phyloP scores from a whole-genome alignment of 1,140 invertebrate species.

The Pseudobourletiella spinata region DNA sequence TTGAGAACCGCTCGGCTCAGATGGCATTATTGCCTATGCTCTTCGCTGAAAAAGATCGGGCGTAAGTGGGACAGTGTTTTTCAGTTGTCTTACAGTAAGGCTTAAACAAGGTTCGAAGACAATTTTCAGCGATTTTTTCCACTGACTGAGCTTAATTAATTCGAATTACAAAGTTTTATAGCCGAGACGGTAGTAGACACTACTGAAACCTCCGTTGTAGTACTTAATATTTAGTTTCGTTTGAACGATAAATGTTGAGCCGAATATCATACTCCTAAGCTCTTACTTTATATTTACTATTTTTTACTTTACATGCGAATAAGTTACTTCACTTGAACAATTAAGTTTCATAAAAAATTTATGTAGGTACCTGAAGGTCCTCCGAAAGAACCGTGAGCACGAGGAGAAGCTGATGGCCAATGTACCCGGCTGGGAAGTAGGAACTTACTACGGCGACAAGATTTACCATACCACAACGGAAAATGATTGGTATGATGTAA shows the following conservation, averaged over 20 bases:
- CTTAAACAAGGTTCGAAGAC: too few species aligned
- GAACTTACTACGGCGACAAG: slow-evolving; percentile 73
- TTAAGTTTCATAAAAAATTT: slow-evolving; percentile 20
- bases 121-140: slow-evolving; percentile 8
- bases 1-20: slow-evolving; percentile 64
- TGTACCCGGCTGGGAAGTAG: slow-evolving; percentile 78
- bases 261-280: background rate
- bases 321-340: slow-evolving; percentile 4
- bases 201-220: background rate
- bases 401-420: slow-evolving; percentile 79
- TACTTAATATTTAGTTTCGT: slow-evolving; percentile 1
- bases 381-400: slow-evolving; percentile 67
- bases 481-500: slow-evolving; percentile 51
- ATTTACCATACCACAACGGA: slow-evolving; percentile 54
- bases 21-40: slow-evolving; percentile 66
- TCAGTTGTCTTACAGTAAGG: too few species aligned
- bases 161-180: background rate
- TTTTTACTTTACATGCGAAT: background rate
- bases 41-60: slow-evolving; percentile 68
- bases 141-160: background rate
- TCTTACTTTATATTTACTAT: slow-evolving; percentile 1
- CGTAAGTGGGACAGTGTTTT: too few species aligned
- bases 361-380: slow-evolving; percentile 59
- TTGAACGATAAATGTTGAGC: background rate
- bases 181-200: background rate